Evolutionary conservation across 2,113 vertebrate genomes (phyloP), one percentile per base, ranked within the genome.

Genomic region (Sinocyclocheilus anophthalmus): DNA sequence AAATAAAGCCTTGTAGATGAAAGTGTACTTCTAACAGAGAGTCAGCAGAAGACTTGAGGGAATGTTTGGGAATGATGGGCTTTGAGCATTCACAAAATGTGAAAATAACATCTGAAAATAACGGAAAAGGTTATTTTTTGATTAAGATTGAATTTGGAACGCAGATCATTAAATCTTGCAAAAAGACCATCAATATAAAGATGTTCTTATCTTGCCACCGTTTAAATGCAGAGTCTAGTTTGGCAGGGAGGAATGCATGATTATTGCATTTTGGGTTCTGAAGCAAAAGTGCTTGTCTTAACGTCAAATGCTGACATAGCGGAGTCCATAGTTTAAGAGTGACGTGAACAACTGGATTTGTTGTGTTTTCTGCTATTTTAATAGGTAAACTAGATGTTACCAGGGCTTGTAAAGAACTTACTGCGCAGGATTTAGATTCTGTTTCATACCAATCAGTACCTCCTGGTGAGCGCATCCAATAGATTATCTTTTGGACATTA

Each of bases 401-500:
- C 1, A 50, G 22, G 13, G n/a, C 45, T 76, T 76, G 45, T 76
- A 76, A 18, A 53, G 75, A 53, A 14, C n/a, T 26, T 76, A 13
- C n/a, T 76, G 42, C 16, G 2, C 73, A 50, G 2, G n/a, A 76
- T 76, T 50, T 76, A 18, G 24, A 76, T 53, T 76, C 24, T 30
- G 24, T 53, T 16, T 26, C 14, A 14, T 1, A 53, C 73, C 73
- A 77, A 57, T 77, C 42, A 14, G 0, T 55, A 2, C 0, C 1
- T 0, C 1, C 16, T 18, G 33, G 12, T 33, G 18, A 12, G 5
- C 26, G 63, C 59, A 84, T 45, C 76, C 81, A 75, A 39, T 13
- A 84, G 5, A 76, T 5, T 5, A 61, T 70, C 3, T 84, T 86
- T 59, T 88, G 26, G 1, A 86, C 14, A 4, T 88, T 11, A 22